phyloP scores from a whole-genome alignment of 1,140 invertebrate species.

The Schlechtendalia chinensis region DNA sequence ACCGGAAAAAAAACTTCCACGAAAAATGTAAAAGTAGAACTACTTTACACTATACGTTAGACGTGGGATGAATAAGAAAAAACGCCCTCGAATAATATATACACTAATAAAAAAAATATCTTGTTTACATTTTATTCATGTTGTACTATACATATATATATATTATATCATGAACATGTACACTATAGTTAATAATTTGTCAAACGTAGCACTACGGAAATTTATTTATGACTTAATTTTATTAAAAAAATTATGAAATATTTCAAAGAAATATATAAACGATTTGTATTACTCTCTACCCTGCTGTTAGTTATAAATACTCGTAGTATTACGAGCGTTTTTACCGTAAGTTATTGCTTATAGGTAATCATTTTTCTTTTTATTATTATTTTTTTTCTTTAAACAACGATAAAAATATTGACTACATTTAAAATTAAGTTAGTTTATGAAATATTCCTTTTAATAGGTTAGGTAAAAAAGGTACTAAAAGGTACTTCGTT shows the following conservation, averaged over 20 bases:
- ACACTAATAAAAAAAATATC: neutral
- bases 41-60: neutral
- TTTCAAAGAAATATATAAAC: neutral
- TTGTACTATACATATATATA: neutral
- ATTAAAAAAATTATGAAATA: neutral
- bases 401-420: too few relatives aligned
- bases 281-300: neutral
- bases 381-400: neutral
- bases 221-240: slow-evolving; percentile 21
- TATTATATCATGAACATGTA: neutral
- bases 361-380: too few relatives aligned
- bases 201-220: neutral
- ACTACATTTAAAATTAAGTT: too few relatives aligned
- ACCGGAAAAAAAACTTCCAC: neutral
- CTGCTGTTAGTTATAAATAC: neutral
- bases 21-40: slow-evolving; percentile 1
- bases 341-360: too few relatives aligned
- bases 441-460: too few relatives aligned
- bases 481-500: neutral
- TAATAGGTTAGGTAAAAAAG: too few relatives aligned
- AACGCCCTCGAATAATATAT: neutral
- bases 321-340: too few relatives aligned
- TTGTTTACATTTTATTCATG: neutral
- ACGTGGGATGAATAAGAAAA: neutral
- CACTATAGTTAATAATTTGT: neutral